These are phyloP conservation scores for Diploscapter pachys DNA, from an alignment of 1,140 invertebrate species.

Conservation along the genomic window DNA sequence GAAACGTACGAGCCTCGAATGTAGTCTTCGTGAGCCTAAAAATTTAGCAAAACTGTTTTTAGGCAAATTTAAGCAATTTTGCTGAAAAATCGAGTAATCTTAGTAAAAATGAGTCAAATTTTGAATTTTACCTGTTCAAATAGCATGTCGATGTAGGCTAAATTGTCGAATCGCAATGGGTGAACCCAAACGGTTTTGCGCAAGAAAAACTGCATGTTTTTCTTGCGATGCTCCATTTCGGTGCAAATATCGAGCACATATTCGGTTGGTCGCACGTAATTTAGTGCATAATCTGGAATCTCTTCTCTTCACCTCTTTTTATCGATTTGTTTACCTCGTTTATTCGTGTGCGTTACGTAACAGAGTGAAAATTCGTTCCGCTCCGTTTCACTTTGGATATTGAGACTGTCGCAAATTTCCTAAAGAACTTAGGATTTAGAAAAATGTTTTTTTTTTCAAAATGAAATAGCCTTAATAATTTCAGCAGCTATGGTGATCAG, in stretches of 20 bases:
- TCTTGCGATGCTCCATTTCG: slow-evolving; percentile 80
- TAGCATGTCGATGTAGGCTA: slow-evolving; percentile 89
- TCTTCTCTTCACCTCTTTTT: too few species aligned
- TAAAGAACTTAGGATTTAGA: background rate
- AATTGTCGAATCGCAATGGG: slow-evolving; percentile 77
- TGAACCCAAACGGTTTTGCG: slow-evolving; percentile 97
- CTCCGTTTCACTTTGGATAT: slow-evolving; percentile 73
- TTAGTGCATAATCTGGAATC: too few species aligned
- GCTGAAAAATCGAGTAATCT: too few species aligned
- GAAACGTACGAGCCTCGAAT: slow-evolving; percentile 60
- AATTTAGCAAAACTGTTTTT: too few species aligned
- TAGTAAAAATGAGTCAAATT: background rate
- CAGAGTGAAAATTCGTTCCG: slow-evolving; percentile 95
- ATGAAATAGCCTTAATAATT: slow-evolving; percentile 71
- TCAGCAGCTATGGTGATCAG: slow-evolving; percentile 84
- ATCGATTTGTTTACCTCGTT: too few species aligned
- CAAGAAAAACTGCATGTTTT: slow-evolving; percentile 73
- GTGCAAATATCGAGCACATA: slow-evolving; percentile 96
- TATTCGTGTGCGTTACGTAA: slow-evolving; percentile 84
- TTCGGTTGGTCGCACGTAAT: slow-evolving; percentile 63
- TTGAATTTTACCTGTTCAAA: slow-evolving; percentile 75
- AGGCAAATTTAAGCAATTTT: slow-evolving; percentile 4
- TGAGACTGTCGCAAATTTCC: slow-evolving; percentile 81
- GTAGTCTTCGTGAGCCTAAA: slow-evolving; percentile 82
- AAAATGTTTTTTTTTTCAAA: background rate